These are phyloP conservation scores for Hafferia zeledoni DNA, from an alignment of 2,797 vertebrate species.

Conservation along the genomic window DNA sequence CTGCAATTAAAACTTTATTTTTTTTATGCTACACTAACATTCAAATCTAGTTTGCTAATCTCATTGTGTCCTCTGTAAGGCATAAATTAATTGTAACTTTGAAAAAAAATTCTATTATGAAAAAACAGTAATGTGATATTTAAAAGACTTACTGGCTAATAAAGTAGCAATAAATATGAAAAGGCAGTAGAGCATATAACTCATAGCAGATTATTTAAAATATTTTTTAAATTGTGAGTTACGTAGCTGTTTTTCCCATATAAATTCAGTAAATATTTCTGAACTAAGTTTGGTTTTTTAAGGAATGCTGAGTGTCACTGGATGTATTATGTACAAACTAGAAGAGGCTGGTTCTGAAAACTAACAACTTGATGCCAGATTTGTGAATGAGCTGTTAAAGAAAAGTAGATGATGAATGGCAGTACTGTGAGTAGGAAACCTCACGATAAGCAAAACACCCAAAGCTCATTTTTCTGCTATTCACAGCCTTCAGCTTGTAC, in stretches of 20 bases:
- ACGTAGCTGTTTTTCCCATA: neutral
- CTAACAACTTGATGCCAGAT: neutral
- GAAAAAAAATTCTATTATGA: neutral
- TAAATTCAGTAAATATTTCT: neutral
- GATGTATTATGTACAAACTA: neutral
- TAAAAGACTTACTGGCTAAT: neutral
- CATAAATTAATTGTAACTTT: neutral
- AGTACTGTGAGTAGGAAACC: neutral
- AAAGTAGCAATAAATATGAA: neutral
- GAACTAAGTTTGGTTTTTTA: neutral
- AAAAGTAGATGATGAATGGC: neutral
- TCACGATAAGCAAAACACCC: neutral
- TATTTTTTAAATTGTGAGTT: neutral
- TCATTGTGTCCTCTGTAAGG: neutral
- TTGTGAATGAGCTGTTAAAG: neutral
- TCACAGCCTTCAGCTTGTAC: neutral
- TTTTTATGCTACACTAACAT: neutral
- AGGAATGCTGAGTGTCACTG: neutral
- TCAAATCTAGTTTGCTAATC: neutral
- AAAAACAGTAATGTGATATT: neutral
- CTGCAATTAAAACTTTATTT: neutral
- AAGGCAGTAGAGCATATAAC: neutral
- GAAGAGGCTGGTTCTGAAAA: neutral
- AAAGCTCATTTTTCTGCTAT: neutral
- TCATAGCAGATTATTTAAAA: neutral